A percentile compares a stretch with the other conserved stretches of the same genome.
phyloP scores from a whole-genome alignment of 1,140 invertebrate genomes.

The Zaprionus kolodkinae region DNA sequence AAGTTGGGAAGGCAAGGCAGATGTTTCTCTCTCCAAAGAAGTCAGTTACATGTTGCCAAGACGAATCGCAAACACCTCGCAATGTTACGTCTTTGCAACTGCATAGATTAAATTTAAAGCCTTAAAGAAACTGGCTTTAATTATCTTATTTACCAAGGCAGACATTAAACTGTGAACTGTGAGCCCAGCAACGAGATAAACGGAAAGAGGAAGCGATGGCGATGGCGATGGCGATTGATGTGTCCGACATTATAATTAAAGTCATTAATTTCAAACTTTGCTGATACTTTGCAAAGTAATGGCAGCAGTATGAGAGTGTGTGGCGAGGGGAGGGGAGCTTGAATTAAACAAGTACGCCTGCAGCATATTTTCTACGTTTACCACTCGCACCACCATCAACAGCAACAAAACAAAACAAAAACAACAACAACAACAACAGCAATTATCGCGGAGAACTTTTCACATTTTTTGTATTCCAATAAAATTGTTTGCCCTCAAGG shows the following conservation, averaged over 20 bases:
- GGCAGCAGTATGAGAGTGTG: not conserved
- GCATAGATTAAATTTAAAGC: not conserved
- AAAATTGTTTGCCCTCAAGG: not conserved
- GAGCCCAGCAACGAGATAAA: not conserved
- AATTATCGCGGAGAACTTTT: conserved; percentile 37
- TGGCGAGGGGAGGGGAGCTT: not conserved
- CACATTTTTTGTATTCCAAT: conserved; percentile 16
- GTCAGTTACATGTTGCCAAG: not conserved
- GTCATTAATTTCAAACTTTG: conserved; percentile 52
- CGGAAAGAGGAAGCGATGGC: not conserved
- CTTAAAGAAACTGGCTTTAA: not conserved
- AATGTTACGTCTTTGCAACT: not conserved
- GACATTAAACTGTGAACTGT: conserved; percentile 6
- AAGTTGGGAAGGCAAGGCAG: too few species aligned
- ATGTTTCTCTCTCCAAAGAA: not conserved
- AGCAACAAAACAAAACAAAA: conserved; percentile 11
- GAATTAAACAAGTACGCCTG: conserved; percentile 15
- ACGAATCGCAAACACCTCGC: not conserved
- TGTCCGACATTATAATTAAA: conserved; percentile 49
- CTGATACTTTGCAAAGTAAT: conserved; percentile 32
- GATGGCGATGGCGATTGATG: conserved; percentile 5
- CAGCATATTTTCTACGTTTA: conserved; percentile 18
- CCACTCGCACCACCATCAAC: conserved; percentile 10
- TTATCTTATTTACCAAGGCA: not conserved
- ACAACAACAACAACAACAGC: conserved; percentile 5